A percentile compares a stretch with the other conserved stretches of the same genome.
These are phyloP conservation scores for Linurgus olivaceus DNA, from an alignment of 2,797 vertebrate genomes.

Conservation along the genomic window DNA sequence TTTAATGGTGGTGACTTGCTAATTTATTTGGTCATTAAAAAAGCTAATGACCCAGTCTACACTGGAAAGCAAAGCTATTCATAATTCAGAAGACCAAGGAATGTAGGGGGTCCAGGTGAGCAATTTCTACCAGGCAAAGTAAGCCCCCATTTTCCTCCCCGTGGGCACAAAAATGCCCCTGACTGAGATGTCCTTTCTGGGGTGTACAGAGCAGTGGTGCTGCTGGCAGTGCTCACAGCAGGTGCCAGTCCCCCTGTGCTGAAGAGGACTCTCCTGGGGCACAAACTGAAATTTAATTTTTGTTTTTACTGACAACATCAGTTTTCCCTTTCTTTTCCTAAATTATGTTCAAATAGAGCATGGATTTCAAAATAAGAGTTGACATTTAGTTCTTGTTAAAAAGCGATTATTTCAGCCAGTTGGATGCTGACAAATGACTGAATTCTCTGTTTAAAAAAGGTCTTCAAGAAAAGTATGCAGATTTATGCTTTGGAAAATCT, in stretches of 20 bases:
- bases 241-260: background rate
- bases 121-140: background rate
- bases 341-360: background rate
- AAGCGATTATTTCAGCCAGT: background rate
- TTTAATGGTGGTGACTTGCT: background rate
- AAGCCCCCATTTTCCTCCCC: background rate
- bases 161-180: background rate
- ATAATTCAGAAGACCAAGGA: background rate
- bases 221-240: background rate
- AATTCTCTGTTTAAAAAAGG: background rate
- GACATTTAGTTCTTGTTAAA: background rate
- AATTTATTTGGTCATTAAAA: background rate
- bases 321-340: background rate
- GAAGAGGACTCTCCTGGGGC: background rate
- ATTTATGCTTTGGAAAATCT: constrained; percentile 13
- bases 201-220: background rate
- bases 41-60: background rate
- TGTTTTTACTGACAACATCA: background rate
- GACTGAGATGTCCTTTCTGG: background rate
- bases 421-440: background rate
- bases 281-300: background rate
- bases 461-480: background rate
- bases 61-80: background rate
- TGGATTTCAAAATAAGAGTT: background rate
- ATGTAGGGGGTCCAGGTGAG: background rate